Evolutionary conservation across 2,888 invertebrate species (phyloP), one percentile per base, ranked within the genome.

Genomic region (Anaspis maculata): DNA sequence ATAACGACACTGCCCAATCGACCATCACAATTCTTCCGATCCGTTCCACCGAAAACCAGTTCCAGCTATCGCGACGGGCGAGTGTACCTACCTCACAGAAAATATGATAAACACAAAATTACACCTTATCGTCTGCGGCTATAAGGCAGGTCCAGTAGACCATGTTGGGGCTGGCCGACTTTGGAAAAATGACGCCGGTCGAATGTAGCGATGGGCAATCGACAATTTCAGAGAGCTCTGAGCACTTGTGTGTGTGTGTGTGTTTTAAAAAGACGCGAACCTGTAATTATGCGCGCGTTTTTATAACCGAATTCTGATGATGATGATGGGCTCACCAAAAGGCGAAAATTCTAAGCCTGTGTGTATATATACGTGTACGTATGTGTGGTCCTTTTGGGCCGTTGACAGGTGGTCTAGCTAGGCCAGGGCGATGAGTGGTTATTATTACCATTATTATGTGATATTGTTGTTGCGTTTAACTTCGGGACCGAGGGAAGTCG

Each of bases 71-170:
- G n/a, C n/a, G 12, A 39, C 56, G 60, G 53, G 32, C 57, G 39
- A 51, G 46, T 57, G 49, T 53, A 58, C 61, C 56, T 52, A 57
- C 58, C 52, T 52, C 56, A 52, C 52, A 45, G 51, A 49, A 51
- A 48, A 49, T 52, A 52, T 49, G 56, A 58, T 58, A 58, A 58
- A 50, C 48, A 56, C 55, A 48, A 58, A 58, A 58, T 58, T 58
- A 58, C 52, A 57, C 55, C 59, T 55, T 61, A 59, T 61, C 48
- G 51, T 48, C 45, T 40, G 34, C 31, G 25, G 37, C 39, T 44
- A 48, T 50, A 52, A 55, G 59, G 55, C 54, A n/a, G n/a, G n/a
- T n/a, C n/a, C n/a, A n/a, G n/a, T n/a, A n/a, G n/a, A n/a, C n/a
- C n/a, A n/a, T n/a, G n/a, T n/a, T n/a, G n/a, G n/a, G n/a, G n/a